Evolutionary conservation across 2,113 vertebrate species (phyloP).

Genomic region (Callionymus lyra): DNA sequence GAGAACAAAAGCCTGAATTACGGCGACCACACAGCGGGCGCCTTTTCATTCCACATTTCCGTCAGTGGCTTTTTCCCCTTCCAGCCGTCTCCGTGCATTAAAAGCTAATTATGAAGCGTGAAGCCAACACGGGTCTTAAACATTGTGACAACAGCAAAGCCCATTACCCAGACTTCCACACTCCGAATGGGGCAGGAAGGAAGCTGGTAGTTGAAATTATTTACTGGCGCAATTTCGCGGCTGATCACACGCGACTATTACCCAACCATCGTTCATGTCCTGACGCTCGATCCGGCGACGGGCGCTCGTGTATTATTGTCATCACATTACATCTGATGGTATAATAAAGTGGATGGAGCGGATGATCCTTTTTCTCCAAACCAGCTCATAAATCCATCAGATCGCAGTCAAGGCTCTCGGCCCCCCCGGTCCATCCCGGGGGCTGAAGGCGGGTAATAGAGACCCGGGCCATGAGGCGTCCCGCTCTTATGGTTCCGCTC

Average conservation of each 20-base stretch:
- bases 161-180: constrained; percentile 50
- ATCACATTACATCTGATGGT: constrained; percentile 46
- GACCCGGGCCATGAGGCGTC: constrained; percentile 52
- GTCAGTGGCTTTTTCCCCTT: constrained; percentile 28
- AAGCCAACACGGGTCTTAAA: constrained; percentile 57
- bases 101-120: constrained; percentile 62
- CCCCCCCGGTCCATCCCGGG: constrained; percentile 18
- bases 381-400: constrained; percentile 53
- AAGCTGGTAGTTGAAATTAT: constrained; percentile 32
- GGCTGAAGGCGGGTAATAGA: constrained; percentile 47
- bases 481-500: constrained; percentile 47
- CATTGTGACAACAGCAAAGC: constrained; percentile 58
- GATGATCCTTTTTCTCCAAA: constrained; percentile 45
- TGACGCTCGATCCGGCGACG: constrained; percentile 31
- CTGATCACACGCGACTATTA: constrained; percentile 44
- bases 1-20: constrained; percentile 62
- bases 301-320: constrained; percentile 45
- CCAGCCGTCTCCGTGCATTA: constrained; percentile 41
- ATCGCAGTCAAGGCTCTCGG: constrained; percentile 23
- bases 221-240: constrained; percentile 58
- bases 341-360: constrained; percentile 45
- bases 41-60: constrained; percentile 48
- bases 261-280: constrained; percentile 45
- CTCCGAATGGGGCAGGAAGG: constrained; percentile 28
- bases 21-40: constrained; percentile 49